phyloP scores from a whole-genome alignment of 1,140 invertebrate species.

The Tenebrio molitor region DNA sequence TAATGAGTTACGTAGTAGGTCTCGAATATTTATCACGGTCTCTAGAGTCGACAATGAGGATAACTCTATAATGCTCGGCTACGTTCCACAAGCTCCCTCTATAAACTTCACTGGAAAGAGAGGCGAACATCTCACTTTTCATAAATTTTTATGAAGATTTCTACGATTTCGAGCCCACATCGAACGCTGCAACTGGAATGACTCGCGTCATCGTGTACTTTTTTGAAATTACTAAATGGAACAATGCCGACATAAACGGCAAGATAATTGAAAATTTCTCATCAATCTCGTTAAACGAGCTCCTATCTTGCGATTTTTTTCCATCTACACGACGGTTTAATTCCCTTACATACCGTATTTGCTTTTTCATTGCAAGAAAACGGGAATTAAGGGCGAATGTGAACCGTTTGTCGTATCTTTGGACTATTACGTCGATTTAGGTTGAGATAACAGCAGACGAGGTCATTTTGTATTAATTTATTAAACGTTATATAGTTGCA shows the following conservation, averaged over 20 bases:
- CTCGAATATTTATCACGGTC: constrained; percentile 56
- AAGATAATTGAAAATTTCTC: constrained; percentile 33
- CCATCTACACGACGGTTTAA: background rate
- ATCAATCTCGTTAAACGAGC: constrained; percentile 29
- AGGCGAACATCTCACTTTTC: constrained; percentile 34
- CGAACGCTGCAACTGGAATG: background rate
- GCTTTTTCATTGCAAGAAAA: constrained; percentile 34
- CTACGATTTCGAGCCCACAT: constrained; percentile 5
- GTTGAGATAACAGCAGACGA: constrained; percentile 21
- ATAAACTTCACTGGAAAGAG: constrained; percentile 26
- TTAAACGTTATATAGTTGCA: constrained; percentile 42
- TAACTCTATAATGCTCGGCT: constrained; percentile 53
- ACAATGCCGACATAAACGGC: constrained; percentile 9
- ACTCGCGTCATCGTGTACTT: background rate
- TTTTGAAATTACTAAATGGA: background rate
- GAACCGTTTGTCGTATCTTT: constrained; percentile 26
- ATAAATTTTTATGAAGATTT: constrained; percentile 37
- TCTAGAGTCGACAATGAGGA: constrained; percentile 56
- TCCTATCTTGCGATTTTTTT: constrained; percentile 27
- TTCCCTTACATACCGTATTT: constrained; percentile 37
- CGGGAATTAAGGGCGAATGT: constrained; percentile 40
- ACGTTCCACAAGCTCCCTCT: constrained; percentile 16
- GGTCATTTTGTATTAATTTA: constrained; percentile 46
- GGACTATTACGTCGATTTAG: constrained; percentile 42
- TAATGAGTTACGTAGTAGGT: constrained; percentile 56